Conservation (phyloP, 1,140 invertebrate species). For the Rhagoletis pomonella region DNA sequence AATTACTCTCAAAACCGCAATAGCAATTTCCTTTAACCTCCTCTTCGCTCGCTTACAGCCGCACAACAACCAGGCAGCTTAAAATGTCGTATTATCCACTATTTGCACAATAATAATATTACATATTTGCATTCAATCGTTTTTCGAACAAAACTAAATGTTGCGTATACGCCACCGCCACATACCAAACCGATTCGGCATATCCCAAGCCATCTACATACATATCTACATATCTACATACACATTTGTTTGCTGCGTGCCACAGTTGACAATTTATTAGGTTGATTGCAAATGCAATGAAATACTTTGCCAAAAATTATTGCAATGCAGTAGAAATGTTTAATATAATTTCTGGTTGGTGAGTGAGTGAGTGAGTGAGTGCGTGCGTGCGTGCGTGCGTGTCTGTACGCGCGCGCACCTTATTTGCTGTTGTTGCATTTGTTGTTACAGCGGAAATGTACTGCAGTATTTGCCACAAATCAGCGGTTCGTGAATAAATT, state of each 20-base stretch:
- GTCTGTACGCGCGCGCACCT: too few species aligned
- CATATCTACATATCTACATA: not conserved
- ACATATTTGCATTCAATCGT: not conserved
- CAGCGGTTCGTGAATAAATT: slow-evolving; percentile 48
- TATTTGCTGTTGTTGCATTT: not conserved
- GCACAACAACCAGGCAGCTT: not conserved
- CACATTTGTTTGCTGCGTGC: not conserved
- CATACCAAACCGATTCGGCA: not conserved
- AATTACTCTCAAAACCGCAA: slow-evolving; percentile 15
- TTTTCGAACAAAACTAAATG: not conserved
- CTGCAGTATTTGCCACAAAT: slow-evolving; percentile 49
- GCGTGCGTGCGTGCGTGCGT: too few species aligned
- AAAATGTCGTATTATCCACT: not conserved
- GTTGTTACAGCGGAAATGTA: slow-evolving; percentile 30
- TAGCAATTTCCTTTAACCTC: slow-evolving; percentile 17
- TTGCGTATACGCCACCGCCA: slow-evolving; percentile 12
- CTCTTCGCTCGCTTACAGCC: not conserved
- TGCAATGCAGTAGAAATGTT: not conserved
- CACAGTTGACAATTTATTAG: slow-evolving; percentile 48
- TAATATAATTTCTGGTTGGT: slow-evolving; percentile 19
- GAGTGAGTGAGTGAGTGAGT: not conserved
- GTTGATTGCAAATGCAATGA: slow-evolving; percentile 22
- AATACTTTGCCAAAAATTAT: slow-evolving; percentile 1
- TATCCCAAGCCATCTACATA: not conserved
- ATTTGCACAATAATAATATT: slow-evolving; percentile 24